phyloP scores from a whole-genome alignment of 2,113 vertebrate species.

The Burhinus bistriatus region DNA sequence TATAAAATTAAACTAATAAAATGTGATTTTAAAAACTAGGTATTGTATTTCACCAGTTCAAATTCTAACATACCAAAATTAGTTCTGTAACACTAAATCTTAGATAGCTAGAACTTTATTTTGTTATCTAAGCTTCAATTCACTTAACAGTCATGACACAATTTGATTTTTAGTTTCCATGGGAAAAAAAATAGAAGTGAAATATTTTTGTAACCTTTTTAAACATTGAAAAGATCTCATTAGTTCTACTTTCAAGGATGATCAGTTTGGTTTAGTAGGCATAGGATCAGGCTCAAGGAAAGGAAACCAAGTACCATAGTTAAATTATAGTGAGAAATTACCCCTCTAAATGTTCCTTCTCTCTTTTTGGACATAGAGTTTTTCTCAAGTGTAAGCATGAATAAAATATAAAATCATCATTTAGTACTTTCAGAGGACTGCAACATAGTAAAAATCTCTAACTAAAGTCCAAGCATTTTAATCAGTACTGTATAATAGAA shows the following conservation, averaged over 20 bases:
- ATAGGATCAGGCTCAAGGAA: background rate
- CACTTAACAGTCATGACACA: background rate
- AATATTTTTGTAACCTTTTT: background rate
- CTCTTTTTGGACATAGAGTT: background rate
- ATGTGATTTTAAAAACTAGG: background rate
- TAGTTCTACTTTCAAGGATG: constrained; percentile 13
- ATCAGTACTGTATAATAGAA: background rate
- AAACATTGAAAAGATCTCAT: background rate
- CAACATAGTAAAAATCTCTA: background rate
- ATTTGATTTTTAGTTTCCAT: background rate
- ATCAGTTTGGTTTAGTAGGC: constrained; percentile 4
- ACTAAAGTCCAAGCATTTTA: background rate
- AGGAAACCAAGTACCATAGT: background rate
- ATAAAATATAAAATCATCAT: background rate
- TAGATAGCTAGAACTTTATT: background rate
- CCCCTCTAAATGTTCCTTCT: background rate
- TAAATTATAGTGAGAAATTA: constrained; percentile 11
- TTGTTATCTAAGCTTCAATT: background rate
- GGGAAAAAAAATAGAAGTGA: background rate
- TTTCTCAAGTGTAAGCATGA: background rate
- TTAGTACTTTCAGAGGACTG: background rate
- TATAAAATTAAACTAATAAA: background rate
- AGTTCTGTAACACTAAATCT: background rate
- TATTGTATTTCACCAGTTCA: background rate
- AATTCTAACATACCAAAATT: background rate